Evolutionary conservation across 2,113 vertebrate genomes (phyloP).

Genomic region (Zootoca vivipara): DNA sequence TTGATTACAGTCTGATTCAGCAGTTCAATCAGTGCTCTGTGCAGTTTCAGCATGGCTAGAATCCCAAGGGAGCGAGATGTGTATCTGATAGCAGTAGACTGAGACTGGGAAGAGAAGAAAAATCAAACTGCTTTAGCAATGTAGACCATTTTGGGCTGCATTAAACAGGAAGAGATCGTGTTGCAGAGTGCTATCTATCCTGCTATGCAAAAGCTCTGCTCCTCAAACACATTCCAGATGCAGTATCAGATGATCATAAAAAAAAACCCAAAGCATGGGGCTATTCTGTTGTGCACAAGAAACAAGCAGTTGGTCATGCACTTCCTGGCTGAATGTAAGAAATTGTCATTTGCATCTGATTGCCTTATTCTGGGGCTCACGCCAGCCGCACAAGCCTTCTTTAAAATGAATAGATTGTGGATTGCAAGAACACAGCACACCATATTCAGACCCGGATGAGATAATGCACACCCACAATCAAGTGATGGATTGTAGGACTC

Average conservation of each 20-base stretch:
- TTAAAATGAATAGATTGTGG: background rate
- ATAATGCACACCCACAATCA: background rate
- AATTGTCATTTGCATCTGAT: background rate
- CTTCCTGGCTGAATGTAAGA: background rate
- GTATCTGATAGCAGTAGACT: conserved; percentile 75
- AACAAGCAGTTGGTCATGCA: background rate
- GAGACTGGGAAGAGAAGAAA: conserved; percentile 43
- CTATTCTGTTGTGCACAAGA: background rate
- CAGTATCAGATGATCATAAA: conserved; percentile 45
- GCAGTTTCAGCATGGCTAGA: conserved; percentile 85
- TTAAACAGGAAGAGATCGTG: conserved; percentile 71
- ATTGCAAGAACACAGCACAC: background rate
- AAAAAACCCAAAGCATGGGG: background rate
- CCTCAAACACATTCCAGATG: conserved; percentile 65
- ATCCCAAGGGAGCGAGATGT: conserved; percentile 69
- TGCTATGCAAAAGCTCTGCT: conserved; percentile 51
- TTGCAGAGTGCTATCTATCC: conserved; percentile 62
- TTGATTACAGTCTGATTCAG: conserved; percentile 83
- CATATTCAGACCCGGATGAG: background rate
- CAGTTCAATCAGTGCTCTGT: conserved; percentile 80
- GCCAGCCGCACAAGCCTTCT: background rate
- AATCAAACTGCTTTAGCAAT: conserved; percentile 74
- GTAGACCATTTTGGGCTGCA: conserved; percentile 68
- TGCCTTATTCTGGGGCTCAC: background rate
- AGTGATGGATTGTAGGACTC: background rate